Conservation (phyloP, 2,113 vertebrate genomes). For the Cyanoliseus patagonus region DNA sequence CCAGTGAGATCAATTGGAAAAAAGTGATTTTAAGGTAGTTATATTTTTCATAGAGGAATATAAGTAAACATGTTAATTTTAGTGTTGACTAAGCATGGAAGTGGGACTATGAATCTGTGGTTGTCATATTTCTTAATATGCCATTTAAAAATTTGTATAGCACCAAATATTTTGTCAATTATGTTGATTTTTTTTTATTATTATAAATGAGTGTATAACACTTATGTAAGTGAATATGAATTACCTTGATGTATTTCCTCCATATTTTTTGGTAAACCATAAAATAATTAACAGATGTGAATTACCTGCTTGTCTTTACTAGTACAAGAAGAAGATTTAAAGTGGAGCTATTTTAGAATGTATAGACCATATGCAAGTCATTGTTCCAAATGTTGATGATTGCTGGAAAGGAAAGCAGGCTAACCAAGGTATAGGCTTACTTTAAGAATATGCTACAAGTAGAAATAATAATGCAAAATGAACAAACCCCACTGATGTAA, state of each 20-base stretch:
- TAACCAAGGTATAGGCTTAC: background rate
- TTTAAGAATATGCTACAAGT: background rate
- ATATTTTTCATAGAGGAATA: background rate
- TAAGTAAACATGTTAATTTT: background rate
- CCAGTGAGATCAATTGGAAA: background rate
- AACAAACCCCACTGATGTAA: background rate
- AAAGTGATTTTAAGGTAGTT: background rate
- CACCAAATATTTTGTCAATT: background rate
- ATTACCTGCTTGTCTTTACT: background rate
- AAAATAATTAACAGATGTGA: background rate
- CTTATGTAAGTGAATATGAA: background rate
- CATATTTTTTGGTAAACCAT: background rate
- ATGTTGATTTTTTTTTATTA: background rate
- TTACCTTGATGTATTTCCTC: background rate
- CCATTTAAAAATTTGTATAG: background rate
- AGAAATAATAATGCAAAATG: background rate
- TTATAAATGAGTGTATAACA: background rate
- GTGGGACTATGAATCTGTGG: background rate
- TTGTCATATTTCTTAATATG: background rate
- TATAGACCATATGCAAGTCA: background rate
- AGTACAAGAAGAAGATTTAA: background rate
- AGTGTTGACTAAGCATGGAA: background rate
- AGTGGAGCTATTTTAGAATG: background rate
- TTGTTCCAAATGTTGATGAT: background rate
- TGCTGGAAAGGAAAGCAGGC: background rate